A percentile compares a stretch with the other conserved stretches of the same genome.
These are phyloP conservation scores for Hedya salicella DNA, from an alignment of 2,888 invertebrate genomes.

Conservation along the genomic window DNA sequence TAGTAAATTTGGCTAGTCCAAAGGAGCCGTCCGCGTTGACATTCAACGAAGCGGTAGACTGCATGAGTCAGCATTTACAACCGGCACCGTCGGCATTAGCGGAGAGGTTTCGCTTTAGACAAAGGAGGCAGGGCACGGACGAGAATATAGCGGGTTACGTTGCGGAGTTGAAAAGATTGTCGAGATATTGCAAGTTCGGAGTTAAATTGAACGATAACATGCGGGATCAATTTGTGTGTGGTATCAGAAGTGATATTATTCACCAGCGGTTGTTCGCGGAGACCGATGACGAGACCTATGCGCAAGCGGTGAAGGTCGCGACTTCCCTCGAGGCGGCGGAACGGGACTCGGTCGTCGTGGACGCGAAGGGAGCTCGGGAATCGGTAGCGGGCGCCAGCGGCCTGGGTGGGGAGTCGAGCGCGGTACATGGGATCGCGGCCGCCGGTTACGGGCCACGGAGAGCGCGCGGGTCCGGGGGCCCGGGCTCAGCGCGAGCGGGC, in stretches of 20 bases:
- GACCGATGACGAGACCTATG: not conserved
- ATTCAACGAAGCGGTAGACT: not conserved
- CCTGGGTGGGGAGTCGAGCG: not conserved
- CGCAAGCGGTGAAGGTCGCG: conserved; percentile 3
- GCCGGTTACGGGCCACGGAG: not conserved
- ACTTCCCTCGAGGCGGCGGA: conserved; percentile 21
- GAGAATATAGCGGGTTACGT: conserved; percentile 3
- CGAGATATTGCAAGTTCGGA: conserved; percentile 8
- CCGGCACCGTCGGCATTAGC: no score
- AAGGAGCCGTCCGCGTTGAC: not conserved
- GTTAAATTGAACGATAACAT: not conserved
- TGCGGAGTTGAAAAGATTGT: conserved; percentile 3
- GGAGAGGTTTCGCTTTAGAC: conserved; percentile 12
- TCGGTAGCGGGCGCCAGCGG: conserved; percentile 5
- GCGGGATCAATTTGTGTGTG: conserved; percentile 15
- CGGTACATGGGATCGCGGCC: not conserved
- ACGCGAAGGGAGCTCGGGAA: not conserved
- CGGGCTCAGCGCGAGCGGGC: not conserved
- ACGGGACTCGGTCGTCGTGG: conserved; percentile 5
- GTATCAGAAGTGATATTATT: conserved; percentile 1
- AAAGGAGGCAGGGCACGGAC: not conserved
- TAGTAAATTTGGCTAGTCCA: no score
- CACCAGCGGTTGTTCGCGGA: conserved; percentile 24
- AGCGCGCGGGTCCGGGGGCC: not conserved
- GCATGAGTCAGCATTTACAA: conserved; percentile 8